Evolutionary conservation across 2,797 vertebrate species (phyloP), one percentile per base, ranked within the genome.

Genomic region (Naso thynnoides): DNA sequence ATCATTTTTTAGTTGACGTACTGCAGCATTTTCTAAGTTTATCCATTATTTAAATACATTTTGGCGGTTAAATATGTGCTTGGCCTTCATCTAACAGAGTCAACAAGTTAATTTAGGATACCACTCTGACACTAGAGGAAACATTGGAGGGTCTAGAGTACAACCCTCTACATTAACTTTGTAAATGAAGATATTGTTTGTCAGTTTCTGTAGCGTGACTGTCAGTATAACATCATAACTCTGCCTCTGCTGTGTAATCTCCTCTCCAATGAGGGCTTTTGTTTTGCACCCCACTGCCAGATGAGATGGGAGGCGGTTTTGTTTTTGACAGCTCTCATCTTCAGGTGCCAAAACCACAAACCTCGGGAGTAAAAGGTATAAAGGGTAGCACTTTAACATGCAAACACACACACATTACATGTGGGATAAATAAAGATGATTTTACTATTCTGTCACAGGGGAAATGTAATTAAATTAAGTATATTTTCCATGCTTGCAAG

Each of bases 281-380:
- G 83, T 88, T 88, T 85, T 82, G 71, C 60, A 54, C 69, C 76
- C 45, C 27, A 56, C 58, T 68, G 84, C 87, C 81, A 89, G 80
- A 88, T 83, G 86, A 89, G 77, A 84, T 66, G 61, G 77, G 74
- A 91, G 71, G 78, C 48, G 48, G 78, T 86, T 91, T 92, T 86
- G 84, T 89, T 91, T n/a, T 93, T 92, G 82, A 92, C 76, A 64
- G 82, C 79, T 88, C 72, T 84, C 75, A 89, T 85, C 87, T 89
- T 78, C 67, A 87, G 78, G 85, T 84, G 87, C 89, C 89, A 88
- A 88, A 93, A 86, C 82, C 87, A 85, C 83, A 88, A 85, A 83
- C 86, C 81, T 89, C 83, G 63, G 75, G 76, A 84, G 87, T 53
- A 76, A 41, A 60, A 84, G 58, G 62, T 75, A 81, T 74, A 73